phyloP scores from a whole-genome alignment of 2,113 vertebrate genomes.

The Sinocyclocheilus maitianheensis region DNA sequence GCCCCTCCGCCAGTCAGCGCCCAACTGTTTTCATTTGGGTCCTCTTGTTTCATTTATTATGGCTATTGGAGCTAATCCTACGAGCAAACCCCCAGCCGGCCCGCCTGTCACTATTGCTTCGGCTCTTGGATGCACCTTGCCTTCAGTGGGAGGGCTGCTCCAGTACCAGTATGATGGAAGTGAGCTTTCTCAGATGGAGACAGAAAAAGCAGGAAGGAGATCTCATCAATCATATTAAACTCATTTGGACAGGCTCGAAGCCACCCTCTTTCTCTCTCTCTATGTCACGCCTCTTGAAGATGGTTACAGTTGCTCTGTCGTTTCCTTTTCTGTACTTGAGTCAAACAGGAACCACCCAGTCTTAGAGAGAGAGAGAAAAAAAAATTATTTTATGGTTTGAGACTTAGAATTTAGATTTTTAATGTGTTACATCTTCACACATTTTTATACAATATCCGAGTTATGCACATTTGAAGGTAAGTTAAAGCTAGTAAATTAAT shows the following conservation, averaged over 20 bases:
- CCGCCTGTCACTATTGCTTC: constrained; percentile 64
- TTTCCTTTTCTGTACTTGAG: not conserved
- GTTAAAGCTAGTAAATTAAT: not conserved
- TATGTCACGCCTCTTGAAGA: not conserved
- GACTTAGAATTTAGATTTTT: not conserved
- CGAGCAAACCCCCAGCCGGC: constrained; percentile 64
- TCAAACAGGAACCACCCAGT: not conserved
- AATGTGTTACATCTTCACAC: not conserved
- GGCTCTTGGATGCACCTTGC: constrained; percentile 41
- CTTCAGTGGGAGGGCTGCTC: constrained; percentile 28
- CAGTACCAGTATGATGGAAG: constrained; percentile 16
- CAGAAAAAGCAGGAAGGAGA: not conserved
- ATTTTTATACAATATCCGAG: not conserved
- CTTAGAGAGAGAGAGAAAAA: not conserved
- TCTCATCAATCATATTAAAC: constrained; percentile 61
- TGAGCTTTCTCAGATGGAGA: constrained; percentile 15
- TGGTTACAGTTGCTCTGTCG: not conserved
- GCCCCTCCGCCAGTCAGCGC: constrained; percentile 79
- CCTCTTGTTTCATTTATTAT: constrained; percentile 82
- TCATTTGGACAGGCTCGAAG: constrained; percentile 45
- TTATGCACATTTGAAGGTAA: not conserved
- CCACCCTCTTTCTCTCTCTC: not conserved
- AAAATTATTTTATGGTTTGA: not conserved
- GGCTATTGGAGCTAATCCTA: constrained; percentile 79
- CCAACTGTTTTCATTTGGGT: constrained; percentile 80